Conservation (phyloP, 2,888 invertebrate species). For the Clostera curtula region DNA sequence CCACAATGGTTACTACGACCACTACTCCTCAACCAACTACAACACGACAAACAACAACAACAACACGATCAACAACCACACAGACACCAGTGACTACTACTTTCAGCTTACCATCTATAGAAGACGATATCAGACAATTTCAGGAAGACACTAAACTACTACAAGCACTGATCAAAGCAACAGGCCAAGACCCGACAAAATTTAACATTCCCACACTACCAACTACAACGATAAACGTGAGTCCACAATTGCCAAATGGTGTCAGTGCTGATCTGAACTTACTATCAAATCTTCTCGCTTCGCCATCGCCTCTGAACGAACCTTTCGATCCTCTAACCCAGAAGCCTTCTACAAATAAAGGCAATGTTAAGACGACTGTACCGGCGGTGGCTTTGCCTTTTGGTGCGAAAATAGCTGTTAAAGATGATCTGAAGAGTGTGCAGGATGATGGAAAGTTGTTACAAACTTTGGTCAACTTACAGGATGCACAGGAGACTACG, state of each 20-base stretch:
- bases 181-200: slow-evolving; percentile 63
- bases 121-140: slow-evolving; percentile 65
- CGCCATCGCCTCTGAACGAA: slow-evolving; percentile 51
- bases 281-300: slow-evolving; percentile 51
- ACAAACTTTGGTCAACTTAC: slow-evolving; percentile 66
- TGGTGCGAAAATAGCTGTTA: slow-evolving; percentile 56
- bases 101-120: slow-evolving; percentile 40
- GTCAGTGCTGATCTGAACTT: slow-evolving; percentile 44
- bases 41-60: slow-evolving; percentile 35
- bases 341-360: slow-evolving; percentile 33
- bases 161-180: slow-evolving; percentile 62
- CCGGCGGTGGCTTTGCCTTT: slow-evolving; percentile 42
- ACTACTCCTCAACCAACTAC: slow-evolving; percentile 31
- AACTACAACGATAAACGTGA: slow-evolving; percentile 42
- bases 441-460: slow-evolving; percentile 62
- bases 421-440: slow-evolving; percentile 50
- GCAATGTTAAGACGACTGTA: slow-evolving; percentile 28
- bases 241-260: slow-evolving; percentile 34
- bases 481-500: slow-evolving; percentile 61
- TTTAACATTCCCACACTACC: slow-evolving; percentile 60
- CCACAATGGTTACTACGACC: slow-evolving; percentile 33
- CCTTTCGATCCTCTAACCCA: slow-evolving; percentile 48
- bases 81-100: slow-evolving; percentile 42
- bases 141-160: slow-evolving; percentile 66
- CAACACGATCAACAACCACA: slow-evolving; percentile 28